These are phyloP conservation scores for Amiota minor DNA, from an alignment of 2,888 invertebrate genomes.

Conservation along the genomic window DNA sequence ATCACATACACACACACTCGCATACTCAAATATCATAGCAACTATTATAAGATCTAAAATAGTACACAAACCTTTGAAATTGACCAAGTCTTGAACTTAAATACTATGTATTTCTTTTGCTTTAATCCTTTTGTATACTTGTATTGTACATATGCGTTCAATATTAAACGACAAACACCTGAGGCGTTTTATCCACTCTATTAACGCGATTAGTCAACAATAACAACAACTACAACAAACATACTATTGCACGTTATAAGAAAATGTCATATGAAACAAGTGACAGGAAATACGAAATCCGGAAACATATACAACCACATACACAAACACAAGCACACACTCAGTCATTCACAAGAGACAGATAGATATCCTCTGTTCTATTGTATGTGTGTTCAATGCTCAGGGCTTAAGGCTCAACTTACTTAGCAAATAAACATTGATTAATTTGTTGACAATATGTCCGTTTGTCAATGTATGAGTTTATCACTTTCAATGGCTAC, in stretches of 20 bases:
- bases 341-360: background rate
- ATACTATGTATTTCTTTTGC: too few species aligned
- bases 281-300: conserved; percentile 57
- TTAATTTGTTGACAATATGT: conserved; percentile 70
- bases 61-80: too few species aligned
- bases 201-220: conserved; percentile 68
- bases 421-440: conserved; percentile 71
- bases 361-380: conserved; percentile 32
- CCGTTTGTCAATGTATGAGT: conserved; percentile 36
- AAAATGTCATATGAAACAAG: background rate
- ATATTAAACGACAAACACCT: conserved; percentile 46
- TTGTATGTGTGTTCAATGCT: background rate
- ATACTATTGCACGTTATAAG: conserved; percentile 34
- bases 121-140: too few species aligned
- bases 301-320: conserved; percentile 39
- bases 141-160: background rate
- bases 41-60: too few species aligned
- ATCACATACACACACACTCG: too few species aligned
- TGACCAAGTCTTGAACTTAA: too few species aligned
- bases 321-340: conserved; percentile 26
- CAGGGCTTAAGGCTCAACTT: conserved; percentile 51
- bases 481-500: conserved; percentile 40
- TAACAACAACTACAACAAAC: conserved; percentile 39
- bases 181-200: conserved; percentile 67
- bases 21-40: too few species aligned